A percentile compares a stretch with the other conserved stretches of the same genome.
phyloP scores from a whole-genome alignment of 2,888 invertebrate species.

The Sisyra terminalis region DNA sequence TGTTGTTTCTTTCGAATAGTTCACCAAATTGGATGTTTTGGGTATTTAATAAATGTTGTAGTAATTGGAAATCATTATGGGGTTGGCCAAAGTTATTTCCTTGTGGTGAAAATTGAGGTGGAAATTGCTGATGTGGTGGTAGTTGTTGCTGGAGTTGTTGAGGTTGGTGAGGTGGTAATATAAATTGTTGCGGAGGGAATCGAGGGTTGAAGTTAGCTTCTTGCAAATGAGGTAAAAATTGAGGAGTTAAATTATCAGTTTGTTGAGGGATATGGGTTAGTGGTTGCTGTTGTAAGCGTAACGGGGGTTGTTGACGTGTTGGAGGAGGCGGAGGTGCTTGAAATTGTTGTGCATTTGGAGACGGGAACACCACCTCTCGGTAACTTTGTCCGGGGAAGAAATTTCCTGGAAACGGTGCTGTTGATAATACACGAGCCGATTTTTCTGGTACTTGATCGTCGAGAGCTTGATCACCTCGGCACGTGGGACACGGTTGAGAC shows the following conservation, averaged over 20 bases:
- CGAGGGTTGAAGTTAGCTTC: slow-evolving; percentile 19
- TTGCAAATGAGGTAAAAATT: slow-evolving; percentile 18
- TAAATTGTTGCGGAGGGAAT: slow-evolving; percentile 9
- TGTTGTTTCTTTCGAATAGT: slow-evolving; percentile 10
- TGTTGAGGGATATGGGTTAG: slow-evolving; percentile 12
- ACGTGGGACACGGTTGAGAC: slow-evolving; percentile 21
- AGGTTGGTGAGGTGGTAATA: slow-evolving; percentile 17
- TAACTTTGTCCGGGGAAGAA: slow-evolving; percentile 6
- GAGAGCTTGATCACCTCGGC: slow-evolving; percentile 13
- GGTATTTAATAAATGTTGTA: slow-evolving; percentile 7
- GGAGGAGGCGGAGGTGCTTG: slow-evolving; percentile 13
- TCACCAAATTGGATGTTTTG: slow-evolving; percentile 5
- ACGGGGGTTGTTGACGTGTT: slow-evolving; percentile 14
- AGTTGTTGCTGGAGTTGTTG: slow-evolving; percentile 12
- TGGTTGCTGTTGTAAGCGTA: slow-evolving; percentile 9
- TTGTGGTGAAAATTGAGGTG: slow-evolving; percentile 14
- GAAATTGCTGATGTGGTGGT: slow-evolving; percentile 9
- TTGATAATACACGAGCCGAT: slow-evolving; percentile 21
- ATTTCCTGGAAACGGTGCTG: slow-evolving; percentile 13
- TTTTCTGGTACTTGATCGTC: slow-evolving; percentile 1
- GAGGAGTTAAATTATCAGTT: slow-evolving; percentile 21
- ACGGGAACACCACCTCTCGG: slow-evolving; percentile 15
- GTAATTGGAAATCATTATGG: slow-evolving; percentile 9
- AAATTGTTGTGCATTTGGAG: slow-evolving; percentile 9
- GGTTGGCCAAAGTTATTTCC: slow-evolving; percentile 7